phyloP scores from a whole-genome alignment of 1,140 invertebrate species.

The Bombus turneri region DNA sequence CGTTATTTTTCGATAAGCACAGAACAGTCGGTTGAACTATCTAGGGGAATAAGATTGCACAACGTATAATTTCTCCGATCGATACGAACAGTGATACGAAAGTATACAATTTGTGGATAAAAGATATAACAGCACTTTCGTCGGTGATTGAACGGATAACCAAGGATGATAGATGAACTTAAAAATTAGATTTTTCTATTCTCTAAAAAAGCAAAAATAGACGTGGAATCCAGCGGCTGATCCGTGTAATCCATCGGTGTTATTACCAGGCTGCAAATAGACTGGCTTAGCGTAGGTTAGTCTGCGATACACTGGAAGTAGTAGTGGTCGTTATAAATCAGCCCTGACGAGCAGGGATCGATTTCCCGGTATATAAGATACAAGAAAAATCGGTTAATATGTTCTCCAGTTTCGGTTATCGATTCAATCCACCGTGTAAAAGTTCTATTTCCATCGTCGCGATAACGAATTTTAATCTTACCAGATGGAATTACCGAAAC shows the following conservation, averaged over 20 bases:
- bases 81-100: neutral
- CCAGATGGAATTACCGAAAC: neutral
- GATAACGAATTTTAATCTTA: slow-evolving; percentile 17
- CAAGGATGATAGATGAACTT: neutral
- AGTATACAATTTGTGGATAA: neutral
- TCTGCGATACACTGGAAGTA: neutral
- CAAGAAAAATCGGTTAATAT: neutral
- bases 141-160: neutral
- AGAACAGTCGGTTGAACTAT: neutral
- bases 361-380: neutral
- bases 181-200: neutral
- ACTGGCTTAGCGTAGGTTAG: neutral
- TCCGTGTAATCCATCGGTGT: slow-evolving; percentile 9
- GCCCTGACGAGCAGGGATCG: slow-evolving; percentile 11
- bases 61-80: neutral
- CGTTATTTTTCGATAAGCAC: neutral
- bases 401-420: neutral
- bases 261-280: slow-evolving; percentile 24
- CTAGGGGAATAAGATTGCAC: neutral
- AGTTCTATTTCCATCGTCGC: neutral
- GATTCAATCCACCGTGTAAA: neutral
- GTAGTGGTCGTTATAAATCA: slow-evolving; percentile 36
- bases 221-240: neutral
- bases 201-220: neutral
- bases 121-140: neutral